Base-by-base conservation (phyloP, 1,140 invertebrate species). In the Heliconius eleuchia region DNA sequence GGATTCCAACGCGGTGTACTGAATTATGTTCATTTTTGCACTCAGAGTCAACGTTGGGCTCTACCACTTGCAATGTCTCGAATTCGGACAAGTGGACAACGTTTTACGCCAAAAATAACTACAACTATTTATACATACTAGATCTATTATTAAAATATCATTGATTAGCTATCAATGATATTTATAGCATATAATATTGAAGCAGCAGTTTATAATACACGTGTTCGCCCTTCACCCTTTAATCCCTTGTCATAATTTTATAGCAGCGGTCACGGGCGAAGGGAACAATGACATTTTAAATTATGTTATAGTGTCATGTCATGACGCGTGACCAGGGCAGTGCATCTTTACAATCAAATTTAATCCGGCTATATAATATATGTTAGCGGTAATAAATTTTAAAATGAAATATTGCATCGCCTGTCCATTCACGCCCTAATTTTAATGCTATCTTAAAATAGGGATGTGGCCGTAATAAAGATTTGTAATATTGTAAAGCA, bases 231-330 rank as follows among this genome's bases (percentile, higher is more conserved):
- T 90, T 91, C 86, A 90, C 89, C 89, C 90, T 88, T 91, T 88
- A 80, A 86, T 88, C 86, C 86, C 81, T 85, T 81, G 75, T 85
- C 81, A 87, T 89, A 85, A 80, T 77, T 89, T 82, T 87, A 87
- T 87, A 86, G 86, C 77, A 78, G 84, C 84, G 82, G 79, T 83
- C 85, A 70, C 60, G 74, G 79, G 82, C 78, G 79, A 72, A 76
- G 80, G 80, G 83, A 84, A 92, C 90, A 92, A 91, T 91, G 84
- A 86, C 87, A 88, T 89, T 93, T 93, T 91, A 91, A 92, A 92
- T 92, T 89, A 86, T 90, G 86, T 87, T 85, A 90, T 87, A 84
- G 79, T 84, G 83, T 85, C 77, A 86, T 84, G 84, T 85, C 77
- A 86, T 85, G 78, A 83, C 80, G 74, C 80, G 82, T 83, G 79